These are phyloP conservation scores for Lochmaea crataegi DNA, from an alignment of 2,888 invertebrate genomes.

Conservation along the genomic window DNA sequence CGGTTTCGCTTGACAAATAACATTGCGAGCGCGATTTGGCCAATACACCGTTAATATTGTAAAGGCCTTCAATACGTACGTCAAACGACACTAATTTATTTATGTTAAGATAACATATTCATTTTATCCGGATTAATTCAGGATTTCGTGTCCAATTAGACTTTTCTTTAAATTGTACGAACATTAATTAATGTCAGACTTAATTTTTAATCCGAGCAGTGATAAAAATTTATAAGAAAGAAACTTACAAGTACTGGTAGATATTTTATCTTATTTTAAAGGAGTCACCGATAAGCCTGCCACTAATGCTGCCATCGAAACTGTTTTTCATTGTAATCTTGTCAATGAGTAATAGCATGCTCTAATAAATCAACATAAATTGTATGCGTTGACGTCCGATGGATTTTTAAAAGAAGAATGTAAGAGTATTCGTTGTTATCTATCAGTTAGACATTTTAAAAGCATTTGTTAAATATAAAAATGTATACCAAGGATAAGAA, in stretches of 20 bases:
- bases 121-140: background rate
- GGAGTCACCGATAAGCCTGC: slow-evolving; percentile 4
- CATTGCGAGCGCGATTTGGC: too few relatives aligned
- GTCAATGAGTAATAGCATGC: background rate
- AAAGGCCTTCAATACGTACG: too few relatives aligned
- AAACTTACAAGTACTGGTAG: background rate
- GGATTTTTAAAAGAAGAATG: background rate
- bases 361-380: slow-evolving; percentile 4
- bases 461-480: background rate
- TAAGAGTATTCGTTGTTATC: background rate
- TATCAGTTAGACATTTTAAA: background rate
- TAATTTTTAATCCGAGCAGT: background rate
- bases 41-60: too few relatives aligned
- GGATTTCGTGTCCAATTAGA: background rate
- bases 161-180: background rate
- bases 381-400: background rate
- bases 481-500: too few relatives aligned
- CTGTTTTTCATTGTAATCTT: background rate
- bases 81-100: too few relatives aligned
- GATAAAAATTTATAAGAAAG: background rate
- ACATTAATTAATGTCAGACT: background rate
- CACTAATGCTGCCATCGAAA: background rate
- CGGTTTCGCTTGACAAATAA: too few relatives aligned
- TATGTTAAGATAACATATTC: too few relatives aligned
- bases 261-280: slow-evolving; percentile 8